Base-by-base conservation (phyloP, 2,113 vertebrate genomes). In the Actinemys pallida region DNA sequence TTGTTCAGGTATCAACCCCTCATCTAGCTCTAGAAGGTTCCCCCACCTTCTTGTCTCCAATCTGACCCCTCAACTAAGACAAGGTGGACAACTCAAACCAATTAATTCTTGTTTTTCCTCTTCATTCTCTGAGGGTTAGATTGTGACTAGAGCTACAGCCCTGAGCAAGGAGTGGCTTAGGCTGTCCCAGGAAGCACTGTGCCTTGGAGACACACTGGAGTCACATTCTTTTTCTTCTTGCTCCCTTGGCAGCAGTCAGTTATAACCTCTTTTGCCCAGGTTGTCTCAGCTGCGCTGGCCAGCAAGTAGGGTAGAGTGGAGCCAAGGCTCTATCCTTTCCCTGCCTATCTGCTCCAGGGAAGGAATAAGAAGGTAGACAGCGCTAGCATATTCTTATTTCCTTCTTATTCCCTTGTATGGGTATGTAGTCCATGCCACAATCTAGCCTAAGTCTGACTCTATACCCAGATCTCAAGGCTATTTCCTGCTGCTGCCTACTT, bases 391-490 rank as follows among this genome's bases (percentile, higher is more conserved):
- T 8, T 80, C 69, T 86, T 17, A 52, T 42, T 39, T 79, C 54
- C 54, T 56, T 56, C 54, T 56, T 56, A 56, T 56, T 56, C 22
- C 35, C 56, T 53, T 76, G 56, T 3, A 53, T 29, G 27, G 53
- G 27, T 11, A 79, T 1, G 39, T 4, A 53, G 13, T n/a, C 89
- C 84, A 1, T 0, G 45, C n/a, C 42, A 47, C 0, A 0, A 19
- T 54, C 49, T 81, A 3, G 59, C 22, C 39, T 62, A 16, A 92
- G 4, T 31, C 20, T 65, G 84, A 53, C 78, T 57, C 25, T 94
- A 83, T 12, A 24, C 88, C 29, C 42, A 85, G 59, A n/a, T n/a
- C 47, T 89, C 72, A 59, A 90, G 86, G 35, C 57, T 83, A 47
- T 92, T 83, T 90, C 62, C 65, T 84, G 39, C 24, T 86, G 31